phyloP scores from a whole-genome alignment of 2,797 vertebrate species.

The Buceros bicornis region DNA sequence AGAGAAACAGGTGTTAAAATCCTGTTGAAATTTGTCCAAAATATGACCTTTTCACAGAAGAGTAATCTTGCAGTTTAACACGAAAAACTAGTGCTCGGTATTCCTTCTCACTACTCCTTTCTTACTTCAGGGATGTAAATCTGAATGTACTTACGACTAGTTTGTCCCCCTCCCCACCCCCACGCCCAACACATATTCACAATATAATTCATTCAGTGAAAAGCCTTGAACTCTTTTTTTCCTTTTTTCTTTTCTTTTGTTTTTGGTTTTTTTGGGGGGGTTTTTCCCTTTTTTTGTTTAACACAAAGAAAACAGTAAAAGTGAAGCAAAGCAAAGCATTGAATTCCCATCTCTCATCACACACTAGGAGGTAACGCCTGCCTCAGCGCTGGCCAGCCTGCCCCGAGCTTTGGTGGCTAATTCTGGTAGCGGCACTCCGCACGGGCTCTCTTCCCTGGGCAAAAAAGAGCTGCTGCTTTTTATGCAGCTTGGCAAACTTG shows the following conservation, averaged over 20 bases:
- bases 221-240: background rate
- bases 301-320: background rate
- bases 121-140: constrained; percentile 30
- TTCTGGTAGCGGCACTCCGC: background rate
- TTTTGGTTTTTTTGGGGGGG: background rate
- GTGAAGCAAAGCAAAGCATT: constrained; percentile 25
- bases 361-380: constrained; percentile 58
- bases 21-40: background rate
- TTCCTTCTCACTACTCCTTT: background rate
- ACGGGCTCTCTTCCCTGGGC: background rate
- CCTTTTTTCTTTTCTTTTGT: background rate
- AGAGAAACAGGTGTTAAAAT: background rate
- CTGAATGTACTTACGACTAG: background rate
- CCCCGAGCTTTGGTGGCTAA: constrained; percentile 12
- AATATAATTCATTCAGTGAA: constrained; percentile 36
- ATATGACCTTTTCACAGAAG: background rate
- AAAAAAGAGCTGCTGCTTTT: background rate
- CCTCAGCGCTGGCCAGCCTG: background rate
- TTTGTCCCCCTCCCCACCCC: background rate
- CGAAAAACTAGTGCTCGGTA: background rate
- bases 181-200: background rate
- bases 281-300: background rate
- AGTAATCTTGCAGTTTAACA: background rate
- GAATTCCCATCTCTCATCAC: constrained; percentile 56
- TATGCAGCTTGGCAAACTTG: constrained; percentile 27